Conservation (phyloP, 2,797 vertebrate species). For the Macrochelys suwanniensis region DNA sequence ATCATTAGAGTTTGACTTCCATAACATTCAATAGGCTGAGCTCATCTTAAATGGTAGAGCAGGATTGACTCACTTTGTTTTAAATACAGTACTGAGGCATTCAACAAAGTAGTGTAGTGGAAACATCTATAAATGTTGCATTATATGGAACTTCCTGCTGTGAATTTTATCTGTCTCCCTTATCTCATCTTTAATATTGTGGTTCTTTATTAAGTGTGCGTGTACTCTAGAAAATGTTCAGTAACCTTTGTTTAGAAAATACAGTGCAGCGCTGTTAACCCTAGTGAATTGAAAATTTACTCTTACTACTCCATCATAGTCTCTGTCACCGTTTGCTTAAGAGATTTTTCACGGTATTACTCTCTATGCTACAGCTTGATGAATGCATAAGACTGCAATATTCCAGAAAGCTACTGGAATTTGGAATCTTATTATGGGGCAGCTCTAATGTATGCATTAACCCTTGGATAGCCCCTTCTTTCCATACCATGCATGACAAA, state of each 20-base stretch:
- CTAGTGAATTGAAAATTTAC: conserved; percentile 59
- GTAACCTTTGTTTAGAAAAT: conserved; percentile 76
- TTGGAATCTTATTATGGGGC: conserved; percentile 15
- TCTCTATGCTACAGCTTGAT: not conserved
- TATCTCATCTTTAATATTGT: conserved; percentile 73
- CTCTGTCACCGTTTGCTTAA: conserved; percentile 60
- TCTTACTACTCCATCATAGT: conserved; percentile 56
- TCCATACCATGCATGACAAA: not conserved
- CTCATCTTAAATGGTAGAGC: not conserved
- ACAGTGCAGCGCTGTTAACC: conserved; percentile 46
- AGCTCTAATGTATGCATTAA: conserved; percentile 17
- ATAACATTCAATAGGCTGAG: not conserved
- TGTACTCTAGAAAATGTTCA: conserved; percentile 63
- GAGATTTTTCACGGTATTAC: conserved; percentile 62
- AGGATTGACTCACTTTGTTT: not conserved
- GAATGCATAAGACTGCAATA: not conserved
- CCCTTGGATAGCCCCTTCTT: conserved; percentile 13
- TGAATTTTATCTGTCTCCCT: conserved; percentile 72
- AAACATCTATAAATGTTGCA: conserved; percentile 47
- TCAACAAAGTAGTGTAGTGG: conserved; percentile 16
- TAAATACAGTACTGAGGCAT: not conserved
- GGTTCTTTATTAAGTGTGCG: conserved; percentile 65
- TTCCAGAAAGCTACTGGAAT: conserved; percentile 36
- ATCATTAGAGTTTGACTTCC: not conserved
- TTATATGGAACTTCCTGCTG: conserved; percentile 64